Evolutionary conservation across 2,888 invertebrate genomes (phyloP).

Genomic region (Drosophila gaucha): DNA sequence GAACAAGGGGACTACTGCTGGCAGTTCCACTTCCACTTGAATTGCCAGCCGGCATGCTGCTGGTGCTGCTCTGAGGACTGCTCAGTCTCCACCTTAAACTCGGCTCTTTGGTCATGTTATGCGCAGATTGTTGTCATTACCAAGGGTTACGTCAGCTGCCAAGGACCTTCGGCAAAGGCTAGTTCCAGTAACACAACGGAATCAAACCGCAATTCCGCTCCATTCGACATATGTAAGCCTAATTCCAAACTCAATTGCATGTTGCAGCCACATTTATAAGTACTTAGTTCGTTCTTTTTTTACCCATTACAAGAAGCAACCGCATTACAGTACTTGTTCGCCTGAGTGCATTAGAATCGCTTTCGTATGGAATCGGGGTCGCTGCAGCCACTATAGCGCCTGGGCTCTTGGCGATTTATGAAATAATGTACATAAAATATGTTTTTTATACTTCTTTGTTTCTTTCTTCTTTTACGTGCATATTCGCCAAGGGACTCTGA

Average conservation of each 20-base stretch:
- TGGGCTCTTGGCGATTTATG: constrained; percentile 65
- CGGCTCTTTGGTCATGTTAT: constrained; percentile 27
- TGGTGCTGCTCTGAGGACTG: no score
- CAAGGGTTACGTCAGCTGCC: constrained; percentile 59
- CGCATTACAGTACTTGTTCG: constrained; percentile 54
- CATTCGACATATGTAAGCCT: constrained; percentile 72
- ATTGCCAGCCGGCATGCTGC: constrained; percentile 68
- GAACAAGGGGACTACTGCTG: constrained; percentile 33
- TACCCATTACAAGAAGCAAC: constrained; percentile 34
- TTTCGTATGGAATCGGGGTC: constrained; percentile 31
- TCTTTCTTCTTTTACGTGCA: constrained; percentile 26
- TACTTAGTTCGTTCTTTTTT: constrained; percentile 17
- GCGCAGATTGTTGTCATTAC: constrained; percentile 57
- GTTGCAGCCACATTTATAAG: constrained; percentile 48
- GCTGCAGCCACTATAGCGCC: no score
- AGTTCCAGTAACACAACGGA: constrained; percentile 37
- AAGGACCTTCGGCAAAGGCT: constrained; percentile 34
- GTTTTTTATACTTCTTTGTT: constrained; percentile 54
- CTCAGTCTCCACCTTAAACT: constrained; percentile 17
- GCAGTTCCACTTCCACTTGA: constrained; percentile 70
- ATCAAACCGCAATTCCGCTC: constrained; percentile 67
- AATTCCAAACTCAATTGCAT: constrained; percentile 48
- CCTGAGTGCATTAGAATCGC: constrained; percentile 80
- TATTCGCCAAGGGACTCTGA: constrained; percentile 25
- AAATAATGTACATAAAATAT: constrained; percentile 66